These are phyloP conservation scores for Caenorhabditis japonica DNA, from an alignment of 2,888 invertebrate genomes.

Conservation along the genomic window DNA sequence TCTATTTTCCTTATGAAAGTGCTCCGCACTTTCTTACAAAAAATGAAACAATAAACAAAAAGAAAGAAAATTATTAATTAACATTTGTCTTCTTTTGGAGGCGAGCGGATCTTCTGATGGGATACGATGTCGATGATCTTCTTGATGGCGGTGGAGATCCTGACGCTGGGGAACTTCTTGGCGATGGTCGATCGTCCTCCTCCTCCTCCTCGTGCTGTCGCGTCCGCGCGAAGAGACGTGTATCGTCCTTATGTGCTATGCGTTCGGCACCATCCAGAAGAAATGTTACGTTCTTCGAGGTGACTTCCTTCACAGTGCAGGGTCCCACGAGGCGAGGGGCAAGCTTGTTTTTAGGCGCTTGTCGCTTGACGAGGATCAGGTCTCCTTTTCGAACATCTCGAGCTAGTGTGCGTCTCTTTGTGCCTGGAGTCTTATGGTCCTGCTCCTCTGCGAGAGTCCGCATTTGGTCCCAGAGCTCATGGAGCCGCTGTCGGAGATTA, in stretches of 20 bases:
- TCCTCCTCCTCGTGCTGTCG: too few relatives aligned
- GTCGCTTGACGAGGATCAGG: background rate
- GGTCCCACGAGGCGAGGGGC: background rate
- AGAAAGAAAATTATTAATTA: too few relatives aligned
- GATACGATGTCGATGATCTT: too few relatives aligned
- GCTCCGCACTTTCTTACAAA: too few relatives aligned
- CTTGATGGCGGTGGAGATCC: too few relatives aligned
- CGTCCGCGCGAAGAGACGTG: too few relatives aligned
- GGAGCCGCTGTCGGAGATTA: background rate
- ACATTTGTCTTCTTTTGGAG: too few relatives aligned
- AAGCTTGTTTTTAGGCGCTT: background rate
- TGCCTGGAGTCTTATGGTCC: background rate
- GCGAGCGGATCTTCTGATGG: too few relatives aligned
- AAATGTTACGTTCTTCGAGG: background rate
- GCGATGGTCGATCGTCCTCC: too few relatives aligned
- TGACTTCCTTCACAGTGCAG: background rate
- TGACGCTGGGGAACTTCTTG: too few relatives aligned
- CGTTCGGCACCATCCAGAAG: background rate
- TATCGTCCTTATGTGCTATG: background rate
- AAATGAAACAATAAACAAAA: too few relatives aligned
- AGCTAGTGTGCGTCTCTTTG: background rate
- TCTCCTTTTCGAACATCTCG: background rate
- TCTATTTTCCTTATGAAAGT: too few relatives aligned
- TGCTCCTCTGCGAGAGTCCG: background rate
- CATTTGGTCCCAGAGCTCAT: background rate